Evolutionary conservation across 2,888 invertebrate genomes (phyloP), one percentile per base, ranked within the genome.

Genomic region (Magallana nippona): DNA sequence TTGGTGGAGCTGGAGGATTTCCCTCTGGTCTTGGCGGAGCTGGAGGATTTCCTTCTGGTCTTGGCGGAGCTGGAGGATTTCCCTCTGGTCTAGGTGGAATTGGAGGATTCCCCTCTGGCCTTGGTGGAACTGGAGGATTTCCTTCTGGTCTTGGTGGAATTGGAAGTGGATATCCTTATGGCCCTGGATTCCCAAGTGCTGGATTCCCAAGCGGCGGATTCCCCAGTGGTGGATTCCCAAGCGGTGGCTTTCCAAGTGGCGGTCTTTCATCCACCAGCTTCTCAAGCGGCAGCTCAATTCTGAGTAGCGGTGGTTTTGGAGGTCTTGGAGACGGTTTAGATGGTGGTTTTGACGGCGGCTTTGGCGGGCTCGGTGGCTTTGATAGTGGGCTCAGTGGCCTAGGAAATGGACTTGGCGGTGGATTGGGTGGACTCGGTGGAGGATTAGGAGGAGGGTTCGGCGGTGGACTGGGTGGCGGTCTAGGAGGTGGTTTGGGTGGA

Each of bases 171-270:
- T 22, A 5, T 10, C 27, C 27, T 0, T 5, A 8, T 8, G 44
- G 44, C 3, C 13, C 63, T 27, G 71, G 71, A 60, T 17, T 60
- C 17, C 60, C 60, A 1, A 15, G 60, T n/a, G 60, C 5, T 15
- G 60, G 60, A 60, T 60, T 60, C 60, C 60, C 60, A 60, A 60
- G 60, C n/a, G 60, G 60, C n/a, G 60, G 60, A 60, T 60, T 60
- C 17, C 60, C 60, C 3, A 15, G 60, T n/a, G 60, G 60, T 15
- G 60, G 60, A 60, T 60, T 60, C 60, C 60, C 60, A n/a, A 60
- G 60, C n/a, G 60, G 60, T 60, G 60, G 60, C 1, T 60, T 60
- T 11, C 60, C 60, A 60, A 44, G 44, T 44, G 60, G 60, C 15
- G 60, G 60, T n/a, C 60, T 60, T 10, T 60, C 60, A 17, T 60